Evolutionary conservation across 2,113 vertebrate species (phyloP).

Genomic region (Mus musculus): DNA sequence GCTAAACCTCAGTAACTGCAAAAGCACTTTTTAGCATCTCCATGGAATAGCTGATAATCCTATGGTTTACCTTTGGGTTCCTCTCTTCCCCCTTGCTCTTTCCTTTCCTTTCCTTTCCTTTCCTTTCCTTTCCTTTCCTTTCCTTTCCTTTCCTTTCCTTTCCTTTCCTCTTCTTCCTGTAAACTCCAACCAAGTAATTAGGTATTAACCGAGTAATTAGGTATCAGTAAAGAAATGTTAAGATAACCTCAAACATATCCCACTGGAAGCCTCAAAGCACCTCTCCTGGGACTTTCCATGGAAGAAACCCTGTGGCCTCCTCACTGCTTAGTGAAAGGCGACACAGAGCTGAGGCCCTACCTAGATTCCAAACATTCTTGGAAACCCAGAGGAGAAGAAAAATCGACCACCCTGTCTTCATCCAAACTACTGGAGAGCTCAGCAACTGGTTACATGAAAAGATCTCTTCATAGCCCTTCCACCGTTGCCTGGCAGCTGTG

Average conservation of each 20-base stretch:
- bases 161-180: background rate
- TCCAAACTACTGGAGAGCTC: conserved; percentile 19
- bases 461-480: conserved; percentile 11
- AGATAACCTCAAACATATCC: background rate
- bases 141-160: background rate
- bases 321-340: background rate
- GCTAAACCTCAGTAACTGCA: conserved; percentile 2
- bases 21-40: conserved; percentile 30
- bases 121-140: too few relatives aligned
- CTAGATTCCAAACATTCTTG: background rate
- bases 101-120: background rate
- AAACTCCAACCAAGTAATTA: conserved; percentile 64
- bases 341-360: background rate
- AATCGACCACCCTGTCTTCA: background rate
- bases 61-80: conserved; percentile 58
- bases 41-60: background rate
- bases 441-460: conserved; percentile 43
- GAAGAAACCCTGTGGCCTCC: background rate
- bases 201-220: conserved; percentile 63
- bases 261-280: background rate
- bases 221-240: conserved; percentile 57
- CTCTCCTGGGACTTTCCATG: conserved; percentile 3
- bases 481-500: background rate
- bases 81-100: background rate
- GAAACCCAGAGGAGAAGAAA: background rate